Evolutionary conservation across 2,113 vertebrate genomes (phyloP).

Genomic region (Elephas maximus): DNA sequence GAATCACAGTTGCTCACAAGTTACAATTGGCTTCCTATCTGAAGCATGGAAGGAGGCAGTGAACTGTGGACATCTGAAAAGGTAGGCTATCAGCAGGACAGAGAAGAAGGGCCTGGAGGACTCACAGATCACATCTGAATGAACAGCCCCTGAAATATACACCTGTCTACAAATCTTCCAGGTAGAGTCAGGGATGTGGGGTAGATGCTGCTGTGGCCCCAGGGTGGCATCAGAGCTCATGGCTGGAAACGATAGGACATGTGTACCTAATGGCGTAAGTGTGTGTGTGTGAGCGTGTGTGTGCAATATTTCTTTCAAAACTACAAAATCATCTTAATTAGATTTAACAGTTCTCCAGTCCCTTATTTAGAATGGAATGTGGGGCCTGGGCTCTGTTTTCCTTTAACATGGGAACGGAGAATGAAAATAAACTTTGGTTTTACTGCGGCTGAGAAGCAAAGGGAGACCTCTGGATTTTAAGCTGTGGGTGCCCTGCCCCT

Average conservation of each 20-base stretch:
- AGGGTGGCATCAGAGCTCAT: rapidly evolving
- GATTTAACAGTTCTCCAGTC: constrained; percentile 3
- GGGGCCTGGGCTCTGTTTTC: constrained; percentile 48
- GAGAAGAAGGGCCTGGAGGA: background rate
- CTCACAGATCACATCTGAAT: background rate
- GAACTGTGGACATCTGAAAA: background rate
- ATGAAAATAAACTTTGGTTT: constrained; percentile 33
- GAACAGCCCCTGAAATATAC: background rate
- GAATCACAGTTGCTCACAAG: background rate
- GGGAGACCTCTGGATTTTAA: rapidly evolving
- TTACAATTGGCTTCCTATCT: background rate
- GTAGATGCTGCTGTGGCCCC: background rate
- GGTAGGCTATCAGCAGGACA: background rate
- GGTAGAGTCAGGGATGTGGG: background rate
- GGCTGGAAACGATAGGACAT: rapidly evolving
- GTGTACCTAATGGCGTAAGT: background rate
- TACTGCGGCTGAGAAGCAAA: background rate
- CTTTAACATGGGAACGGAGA: background rate
- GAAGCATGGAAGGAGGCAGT: background rate
- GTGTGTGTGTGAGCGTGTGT: rapidly evolving
- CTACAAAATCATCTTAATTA: background rate
- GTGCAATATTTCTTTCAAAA: background rate
- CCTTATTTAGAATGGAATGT: constrained; percentile 57
- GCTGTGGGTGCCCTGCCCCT: rapidly evolving
- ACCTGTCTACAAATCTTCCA: background rate